Evolutionary conservation across 2,797 vertebrate genomes (phyloP).

Genomic region (Oryzias dopingdopingensis): DNA sequence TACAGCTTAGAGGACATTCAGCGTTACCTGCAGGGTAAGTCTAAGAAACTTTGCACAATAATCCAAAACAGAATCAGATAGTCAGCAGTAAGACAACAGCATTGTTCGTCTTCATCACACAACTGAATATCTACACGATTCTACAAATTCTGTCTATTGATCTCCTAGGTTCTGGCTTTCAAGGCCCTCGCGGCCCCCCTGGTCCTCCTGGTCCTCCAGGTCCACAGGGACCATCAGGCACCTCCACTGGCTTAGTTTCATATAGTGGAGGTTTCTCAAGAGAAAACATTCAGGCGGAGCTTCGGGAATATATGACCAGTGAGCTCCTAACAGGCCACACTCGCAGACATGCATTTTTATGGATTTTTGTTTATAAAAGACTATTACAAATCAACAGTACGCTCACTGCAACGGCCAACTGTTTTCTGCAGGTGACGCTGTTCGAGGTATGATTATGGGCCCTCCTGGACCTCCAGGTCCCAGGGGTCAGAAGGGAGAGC

Average conservation of each 20-base stretch:
- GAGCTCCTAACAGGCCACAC: slow-evolving; percentile 52
- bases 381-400: background rate
- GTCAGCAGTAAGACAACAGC: too few species aligned
- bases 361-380: background rate
- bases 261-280: slow-evolving; percentile 65
- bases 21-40: slow-evolving; percentile 87
- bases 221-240: slow-evolving; percentile 84
- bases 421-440: slow-evolving; percentile 82
- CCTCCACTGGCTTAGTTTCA: slow-evolving; percentile 65
- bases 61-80: too few species aligned
- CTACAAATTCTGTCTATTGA: background rate
- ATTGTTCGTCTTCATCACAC: too few species aligned
- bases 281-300: slow-evolving; percentile 84
- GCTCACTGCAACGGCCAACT: background rate
- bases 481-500: slow-evolving; percentile 84
- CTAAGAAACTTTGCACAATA: too few species aligned
- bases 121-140: background rate
- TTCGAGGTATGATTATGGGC: slow-evolving; percentile 77
- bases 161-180: slow-evolving; percentile 77
- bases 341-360: slow-evolving; percentile 2
- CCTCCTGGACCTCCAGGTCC: slow-evolving; percentile 83
- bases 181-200: slow-evolving; percentile 84
- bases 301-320: slow-evolving; percentile 91
- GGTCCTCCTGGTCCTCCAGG: slow-evolving; percentile 91
- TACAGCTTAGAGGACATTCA: slow-evolving; percentile 85